Evolutionary conservation across 2,888 invertebrate genomes (phyloP).

Genomic region (Limnephilus lunatus): DNA sequence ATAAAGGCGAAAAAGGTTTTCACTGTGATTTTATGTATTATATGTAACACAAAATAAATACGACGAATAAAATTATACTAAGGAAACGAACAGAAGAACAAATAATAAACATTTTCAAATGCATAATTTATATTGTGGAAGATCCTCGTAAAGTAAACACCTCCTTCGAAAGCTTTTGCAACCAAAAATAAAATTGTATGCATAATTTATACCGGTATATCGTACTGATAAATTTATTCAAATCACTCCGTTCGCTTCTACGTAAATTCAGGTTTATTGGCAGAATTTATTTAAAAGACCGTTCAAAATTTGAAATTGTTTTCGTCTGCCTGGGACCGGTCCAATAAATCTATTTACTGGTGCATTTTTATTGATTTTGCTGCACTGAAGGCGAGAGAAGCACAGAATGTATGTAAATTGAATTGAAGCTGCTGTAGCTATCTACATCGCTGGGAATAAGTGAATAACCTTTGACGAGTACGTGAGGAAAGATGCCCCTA

Average conservation of each 20-base stretch:
- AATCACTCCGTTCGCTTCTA: conserved; percentile 7
- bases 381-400: background rate
- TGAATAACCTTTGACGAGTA: background rate
- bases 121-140: background rate
- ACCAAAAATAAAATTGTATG: background rate
- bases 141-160: background rate
- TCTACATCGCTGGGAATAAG: background rate
- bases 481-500: background rate
- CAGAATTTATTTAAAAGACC: conserved; percentile 48
- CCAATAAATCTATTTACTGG: conserved; percentile 17
- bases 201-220: background rate
- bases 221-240: background rate
- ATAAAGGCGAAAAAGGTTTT: background rate
- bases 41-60: background rate
- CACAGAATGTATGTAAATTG: background rate
- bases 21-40: background rate
- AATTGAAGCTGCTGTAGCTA: background rate
- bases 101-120: background rate
- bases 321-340: conserved; percentile 50
- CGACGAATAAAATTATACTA: background rate
- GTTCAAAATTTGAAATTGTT: conserved; percentile 51
- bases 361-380: conserved; percentile 45
- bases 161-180: background rate
- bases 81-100: background rate
- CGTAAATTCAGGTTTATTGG: conserved; percentile 23